A percentile compares a stretch with the other conserved stretches of the same genome.
These are phyloP conservation scores for Oryctolagus cuniculus DNA, from an alignment of 2,113 vertebrate genomes.

Conservation along the genomic window DNA sequence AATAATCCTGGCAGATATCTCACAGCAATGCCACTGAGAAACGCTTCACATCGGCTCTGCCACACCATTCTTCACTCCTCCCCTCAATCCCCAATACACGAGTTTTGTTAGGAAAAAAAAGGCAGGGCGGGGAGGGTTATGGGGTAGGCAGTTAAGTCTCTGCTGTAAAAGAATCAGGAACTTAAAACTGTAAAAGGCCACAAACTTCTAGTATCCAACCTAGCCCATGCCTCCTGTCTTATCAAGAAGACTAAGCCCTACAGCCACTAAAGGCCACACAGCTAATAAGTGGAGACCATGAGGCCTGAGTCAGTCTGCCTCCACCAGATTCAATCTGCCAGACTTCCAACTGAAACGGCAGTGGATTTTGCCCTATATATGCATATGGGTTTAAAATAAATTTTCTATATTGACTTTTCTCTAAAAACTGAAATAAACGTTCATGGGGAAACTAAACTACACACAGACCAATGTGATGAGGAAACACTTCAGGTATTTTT, in stretches of 20 bases:
- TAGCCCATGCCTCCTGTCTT: neutral
- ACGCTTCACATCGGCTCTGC: neutral
- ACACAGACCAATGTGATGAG: neutral
- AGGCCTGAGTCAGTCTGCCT: neutral
- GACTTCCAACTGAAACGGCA: neutral
- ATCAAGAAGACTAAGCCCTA: neutral
- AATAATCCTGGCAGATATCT: neutral
- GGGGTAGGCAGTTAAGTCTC: neutral
- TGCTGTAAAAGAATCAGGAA: neutral
- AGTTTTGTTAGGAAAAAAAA: neutral
- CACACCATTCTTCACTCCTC: neutral
- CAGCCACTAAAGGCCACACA: neutral
- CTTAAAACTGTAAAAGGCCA: neutral
- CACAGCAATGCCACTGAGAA: neutral
- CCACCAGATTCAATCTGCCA: neutral
- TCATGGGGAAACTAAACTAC: neutral
- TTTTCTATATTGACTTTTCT: conserved; percentile 31
- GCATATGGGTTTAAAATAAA: conserved; percentile 49
- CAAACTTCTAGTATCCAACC: neutral
- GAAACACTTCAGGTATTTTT: neutral
- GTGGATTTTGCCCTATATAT: neutral
- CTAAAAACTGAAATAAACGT: conserved; percentile 29
- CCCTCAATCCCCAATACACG: neutral
- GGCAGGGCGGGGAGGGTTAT: neutral
- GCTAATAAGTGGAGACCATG: neutral